Conservation (phyloP, 2,113 vertebrate species). For the Connochaetes taurinus region DNA sequence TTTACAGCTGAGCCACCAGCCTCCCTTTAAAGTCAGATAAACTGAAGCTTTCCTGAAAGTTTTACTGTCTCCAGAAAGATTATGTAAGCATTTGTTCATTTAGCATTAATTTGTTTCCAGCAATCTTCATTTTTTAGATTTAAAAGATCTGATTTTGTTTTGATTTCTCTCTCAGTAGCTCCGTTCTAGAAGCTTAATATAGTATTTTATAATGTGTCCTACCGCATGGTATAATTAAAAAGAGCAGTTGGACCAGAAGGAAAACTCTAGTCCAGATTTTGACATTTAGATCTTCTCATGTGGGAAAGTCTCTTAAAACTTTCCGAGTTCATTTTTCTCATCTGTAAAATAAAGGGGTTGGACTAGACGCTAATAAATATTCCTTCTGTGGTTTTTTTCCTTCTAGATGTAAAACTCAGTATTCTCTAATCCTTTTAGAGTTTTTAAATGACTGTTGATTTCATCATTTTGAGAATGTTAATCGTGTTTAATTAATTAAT, state of each 20-base stretch:
- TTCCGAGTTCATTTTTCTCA: not conserved
- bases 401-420: not conserved
- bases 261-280: conserved; percentile 28
- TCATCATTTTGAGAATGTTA: not conserved
- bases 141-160: not conserved
- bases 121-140: not conserved
- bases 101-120: not conserved
- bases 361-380: not conserved
- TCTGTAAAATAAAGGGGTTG: not conserved
- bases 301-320: not conserved
- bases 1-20: not conserved
- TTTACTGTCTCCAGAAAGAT: not conserved
- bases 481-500: not conserved
- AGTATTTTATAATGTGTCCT: conserved; percentile 14
- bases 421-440: not conserved
- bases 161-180: not conserved
- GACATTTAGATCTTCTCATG: conserved; percentile 25
- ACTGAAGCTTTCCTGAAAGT: not conserved
- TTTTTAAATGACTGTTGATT: not conserved
- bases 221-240: not conserved
- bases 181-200: not conserved
- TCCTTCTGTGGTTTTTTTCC: not conserved
- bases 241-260: conserved; percentile 2
- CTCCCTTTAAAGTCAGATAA: not conserved
- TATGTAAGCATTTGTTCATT: not conserved